A percentile compares a stretch with the other conserved stretches of the same genome.
Conservation (phyloP, 2,797 vertebrate species). For the Aphelocoma californica region DNA sequence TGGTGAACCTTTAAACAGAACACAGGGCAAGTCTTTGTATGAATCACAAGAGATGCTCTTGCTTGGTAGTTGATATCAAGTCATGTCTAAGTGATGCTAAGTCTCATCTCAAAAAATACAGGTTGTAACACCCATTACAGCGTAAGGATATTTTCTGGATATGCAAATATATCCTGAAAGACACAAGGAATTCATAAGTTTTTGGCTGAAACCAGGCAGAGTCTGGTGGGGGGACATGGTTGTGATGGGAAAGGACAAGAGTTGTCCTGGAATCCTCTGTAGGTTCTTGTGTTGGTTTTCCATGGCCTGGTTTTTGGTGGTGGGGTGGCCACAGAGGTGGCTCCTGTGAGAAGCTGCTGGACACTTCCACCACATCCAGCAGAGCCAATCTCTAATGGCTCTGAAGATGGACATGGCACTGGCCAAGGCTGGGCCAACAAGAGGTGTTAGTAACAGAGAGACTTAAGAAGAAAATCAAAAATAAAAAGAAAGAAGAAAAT, state of each 20-base stretch:
- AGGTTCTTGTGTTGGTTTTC: neutral
- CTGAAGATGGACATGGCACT: neutral
- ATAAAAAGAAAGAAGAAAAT: too few species aligned
- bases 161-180: neutral
- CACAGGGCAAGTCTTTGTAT: neutral
- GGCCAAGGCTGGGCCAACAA: neutral
- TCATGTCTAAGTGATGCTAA: neutral
- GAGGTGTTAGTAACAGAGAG: rapidly evolving
- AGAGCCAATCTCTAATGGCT: too few species aligned
- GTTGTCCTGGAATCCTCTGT: neutral
- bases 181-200: neutral
- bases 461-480: too few species aligned
- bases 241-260: neutral
- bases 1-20: neutral
- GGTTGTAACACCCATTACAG: neutral
- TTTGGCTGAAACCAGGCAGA: neutral
- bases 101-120: neutral
- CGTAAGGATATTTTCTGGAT: neutral
- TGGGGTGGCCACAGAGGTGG: neutral
- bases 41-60: neutral
- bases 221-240: neutral
- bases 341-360: neutral
- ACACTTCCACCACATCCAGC: too few species aligned
- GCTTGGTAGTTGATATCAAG: neutral
- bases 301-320: neutral